These are phyloP conservation scores for Vanessa tameamea DNA, from an alignment of 1,140 invertebrate species.

Conservation along the genomic window DNA sequence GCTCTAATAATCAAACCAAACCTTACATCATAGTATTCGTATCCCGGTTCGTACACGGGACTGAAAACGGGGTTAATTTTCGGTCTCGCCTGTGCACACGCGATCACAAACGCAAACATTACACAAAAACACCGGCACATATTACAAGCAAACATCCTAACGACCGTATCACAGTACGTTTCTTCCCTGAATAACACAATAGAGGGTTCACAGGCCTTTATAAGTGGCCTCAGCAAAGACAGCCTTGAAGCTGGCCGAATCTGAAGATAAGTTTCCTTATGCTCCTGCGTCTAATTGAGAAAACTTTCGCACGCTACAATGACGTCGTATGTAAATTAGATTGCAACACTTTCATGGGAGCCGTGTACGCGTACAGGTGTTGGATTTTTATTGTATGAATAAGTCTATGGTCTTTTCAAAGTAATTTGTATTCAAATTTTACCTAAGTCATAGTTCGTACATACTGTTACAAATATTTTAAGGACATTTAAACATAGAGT, in stretches of 20 bases:
- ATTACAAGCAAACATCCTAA: slow-evolving; percentile 29
- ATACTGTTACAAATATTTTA: too few species aligned
- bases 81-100: slow-evolving; percentile 47
- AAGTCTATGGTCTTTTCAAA: background rate
- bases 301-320: slow-evolving; percentile 74
- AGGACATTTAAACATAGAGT: too few species aligned
- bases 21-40: slow-evolving; percentile 65
- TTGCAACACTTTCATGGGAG: slow-evolving; percentile 55
- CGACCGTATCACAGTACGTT: slow-evolving; percentile 45
- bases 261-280: slow-evolving; percentile 71
- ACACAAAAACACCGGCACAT: slow-evolving; percentile 59
- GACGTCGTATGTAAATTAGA: slow-evolving; percentile 51
- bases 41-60: slow-evolving; percentile 42
- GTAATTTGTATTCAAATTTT: background rate
- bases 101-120: slow-evolving; percentile 47
- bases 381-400: background rate
- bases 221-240: slow-evolving; percentile 67
- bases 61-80: slow-evolving; percentile 48
- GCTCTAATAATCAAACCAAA: background rate
- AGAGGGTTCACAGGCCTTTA: slow-evolving; percentile 68
- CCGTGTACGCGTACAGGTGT: slow-evolving; percentile 2
- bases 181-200: slow-evolving; percentile 64
- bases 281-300: slow-evolving; percentile 61
- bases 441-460: background rate
- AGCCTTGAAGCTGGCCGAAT: slow-evolving; percentile 57